These are phyloP conservation scores for Phyllostomus discolor DNA, from an alignment of 2,113 vertebrate genomes.

Conservation along the genomic window DNA sequence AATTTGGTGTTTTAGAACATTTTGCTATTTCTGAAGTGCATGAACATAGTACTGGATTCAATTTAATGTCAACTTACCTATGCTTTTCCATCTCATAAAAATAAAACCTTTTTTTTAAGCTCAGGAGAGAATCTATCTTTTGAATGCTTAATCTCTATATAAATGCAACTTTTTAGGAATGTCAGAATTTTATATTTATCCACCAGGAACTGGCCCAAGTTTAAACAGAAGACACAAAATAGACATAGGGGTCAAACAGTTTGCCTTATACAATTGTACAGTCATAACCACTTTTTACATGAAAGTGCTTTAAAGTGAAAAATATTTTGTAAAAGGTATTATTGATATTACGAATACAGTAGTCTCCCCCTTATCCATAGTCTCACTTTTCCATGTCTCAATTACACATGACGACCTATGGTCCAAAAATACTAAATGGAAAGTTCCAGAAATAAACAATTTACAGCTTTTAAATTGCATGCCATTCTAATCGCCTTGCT, in stretches of 20 bases:
- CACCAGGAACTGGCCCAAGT: slow-evolving; percentile 17
- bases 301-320: slow-evolving; percentile 64
- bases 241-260: neutral
- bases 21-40: slow-evolving; percentile 42
- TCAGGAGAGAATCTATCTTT: slow-evolving; percentile 1
- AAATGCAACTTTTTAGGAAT: slow-evolving; percentile 26
- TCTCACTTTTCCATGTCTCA: neutral
- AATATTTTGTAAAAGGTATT: slow-evolving; percentile 42
- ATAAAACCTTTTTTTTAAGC: slow-evolving; percentile 9
- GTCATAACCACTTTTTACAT: slow-evolving; percentile 52
- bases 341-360: slow-evolving; percentile 30
- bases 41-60: slow-evolving; percentile 12
- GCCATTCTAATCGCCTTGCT: neutral
- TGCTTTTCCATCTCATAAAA: slow-evolving; percentile 5
- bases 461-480: neutral
- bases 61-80: slow-evolving; percentile 26
- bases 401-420: neutral
- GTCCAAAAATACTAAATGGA: neutral
- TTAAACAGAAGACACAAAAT: slow-evolving; percentile 55
- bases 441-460: neutral
- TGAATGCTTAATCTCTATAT: slow-evolving; percentile 15
- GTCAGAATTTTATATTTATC: slow-evolving; percentile 9
- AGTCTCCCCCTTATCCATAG: neutral
- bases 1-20: slow-evolving; percentile 23
- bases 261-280: slow-evolving; percentile 33